Conservation (phyloP, 2,797 vertebrate genomes). For the Falco novaeseelandiae region DNA sequence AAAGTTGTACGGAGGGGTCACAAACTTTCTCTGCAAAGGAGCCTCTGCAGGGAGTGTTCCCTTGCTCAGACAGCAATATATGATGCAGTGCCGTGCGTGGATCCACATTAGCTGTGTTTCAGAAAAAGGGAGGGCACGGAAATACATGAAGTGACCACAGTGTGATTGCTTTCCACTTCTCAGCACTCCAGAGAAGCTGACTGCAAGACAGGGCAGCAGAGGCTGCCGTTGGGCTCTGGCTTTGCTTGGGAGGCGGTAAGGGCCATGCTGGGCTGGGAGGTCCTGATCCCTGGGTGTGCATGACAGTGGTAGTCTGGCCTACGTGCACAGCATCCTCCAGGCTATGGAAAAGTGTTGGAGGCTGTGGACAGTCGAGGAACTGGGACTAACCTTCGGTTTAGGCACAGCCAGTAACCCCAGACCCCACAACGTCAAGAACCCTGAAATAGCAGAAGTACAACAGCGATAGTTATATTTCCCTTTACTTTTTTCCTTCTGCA, state of each 20-base stretch:
- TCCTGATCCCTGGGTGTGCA: rapidly evolving
- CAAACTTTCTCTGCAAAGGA: neutral
- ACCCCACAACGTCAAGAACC: rapidly evolving
- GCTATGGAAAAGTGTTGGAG: rapidly evolving
- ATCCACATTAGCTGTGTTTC: neutral
- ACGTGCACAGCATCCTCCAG: neutral
- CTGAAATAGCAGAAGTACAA: neutral
- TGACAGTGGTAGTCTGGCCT: neutral
- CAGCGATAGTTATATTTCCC: neutral
- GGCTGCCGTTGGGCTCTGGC: neutral
- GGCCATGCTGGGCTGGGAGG: rapidly evolving
- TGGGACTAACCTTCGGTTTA: neutral
- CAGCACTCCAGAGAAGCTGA: neutral
- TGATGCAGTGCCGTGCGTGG: neutral
- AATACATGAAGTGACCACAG: neutral
- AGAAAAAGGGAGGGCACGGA: neutral
- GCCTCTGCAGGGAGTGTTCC: neutral
- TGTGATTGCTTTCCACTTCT: neutral
- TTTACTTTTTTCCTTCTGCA: neutral
- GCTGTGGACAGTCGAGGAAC: neutral
- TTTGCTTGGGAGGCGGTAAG: neutral
- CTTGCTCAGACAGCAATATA: neutral
- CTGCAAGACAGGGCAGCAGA: neutral
- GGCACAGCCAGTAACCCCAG: neutral
- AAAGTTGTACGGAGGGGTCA: neutral